Conservation (phyloP, 2,888 invertebrate species). For the Beris chalybata region DNA sequence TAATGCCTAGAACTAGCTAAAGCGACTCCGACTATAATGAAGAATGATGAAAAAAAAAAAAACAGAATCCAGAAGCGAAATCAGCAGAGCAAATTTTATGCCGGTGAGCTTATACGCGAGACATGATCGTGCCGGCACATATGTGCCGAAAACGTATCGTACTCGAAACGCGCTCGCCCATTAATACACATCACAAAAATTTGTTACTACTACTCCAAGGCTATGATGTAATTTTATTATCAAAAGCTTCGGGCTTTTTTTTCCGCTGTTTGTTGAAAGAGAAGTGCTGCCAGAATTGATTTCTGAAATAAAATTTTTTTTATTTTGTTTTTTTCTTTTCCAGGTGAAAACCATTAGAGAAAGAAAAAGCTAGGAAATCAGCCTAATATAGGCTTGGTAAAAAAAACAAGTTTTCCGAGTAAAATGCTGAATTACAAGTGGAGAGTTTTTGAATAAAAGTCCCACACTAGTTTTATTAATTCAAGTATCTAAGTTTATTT, state of each 20-base stretch:
- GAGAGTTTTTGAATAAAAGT: too few species aligned
- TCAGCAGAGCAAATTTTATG: too few species aligned
- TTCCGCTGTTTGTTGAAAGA: neutral
- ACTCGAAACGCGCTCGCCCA: too few species aligned
- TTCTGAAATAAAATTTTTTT: neutral
- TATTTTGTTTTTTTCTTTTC: neutral
- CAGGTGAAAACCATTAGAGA: neutral
- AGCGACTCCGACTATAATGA: neutral
- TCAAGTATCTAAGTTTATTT: too few species aligned
- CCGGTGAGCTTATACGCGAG: too few species aligned
- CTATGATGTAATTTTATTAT: conserved; percentile 28
- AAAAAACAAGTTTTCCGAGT: too few species aligned
- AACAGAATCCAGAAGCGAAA: too few species aligned
- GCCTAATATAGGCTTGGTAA: too few species aligned
- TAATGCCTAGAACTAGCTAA: conserved; percentile 13
- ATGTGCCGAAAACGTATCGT: too few species aligned
- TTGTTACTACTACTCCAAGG: conserved; percentile 14
- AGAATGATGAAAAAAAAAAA: neutral
- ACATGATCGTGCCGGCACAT: too few species aligned
- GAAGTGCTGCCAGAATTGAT: conserved; percentile 8
- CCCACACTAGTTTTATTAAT: too few species aligned
- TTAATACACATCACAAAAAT: neutral
- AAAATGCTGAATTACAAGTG: too few species aligned
- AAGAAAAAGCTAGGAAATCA: neutral
- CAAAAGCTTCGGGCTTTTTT: conserved; percentile 9